These are phyloP conservation scores for Platycercus adscitus DNA, from an alignment of 2,113 vertebrate genomes.

Conservation along the genomic window DNA sequence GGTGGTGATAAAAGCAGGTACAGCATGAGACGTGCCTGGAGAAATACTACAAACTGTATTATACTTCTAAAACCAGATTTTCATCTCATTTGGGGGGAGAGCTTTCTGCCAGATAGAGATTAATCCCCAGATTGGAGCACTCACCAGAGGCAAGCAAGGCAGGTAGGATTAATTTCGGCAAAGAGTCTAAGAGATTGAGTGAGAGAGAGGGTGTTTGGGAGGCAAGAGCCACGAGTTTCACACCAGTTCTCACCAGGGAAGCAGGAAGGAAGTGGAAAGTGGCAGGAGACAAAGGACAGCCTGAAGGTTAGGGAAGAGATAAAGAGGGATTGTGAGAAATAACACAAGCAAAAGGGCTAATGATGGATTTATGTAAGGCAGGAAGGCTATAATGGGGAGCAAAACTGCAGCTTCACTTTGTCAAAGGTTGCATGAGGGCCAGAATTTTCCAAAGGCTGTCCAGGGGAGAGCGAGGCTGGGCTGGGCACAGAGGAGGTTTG, in stretches of 20 bases:
- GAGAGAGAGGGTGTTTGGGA: background rate
- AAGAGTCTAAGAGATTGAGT: background rate
- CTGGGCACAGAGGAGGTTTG: background rate
- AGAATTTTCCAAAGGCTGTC: background rate
- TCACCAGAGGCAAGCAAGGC: background rate
- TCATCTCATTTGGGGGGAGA: background rate
- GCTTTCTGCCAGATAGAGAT: background rate
- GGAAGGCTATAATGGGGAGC: background rate
- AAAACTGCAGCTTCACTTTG: background rate
- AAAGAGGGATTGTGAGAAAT: constrained; percentile 61
- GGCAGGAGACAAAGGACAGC: constrained; percentile 45
- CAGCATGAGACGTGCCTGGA: background rate
- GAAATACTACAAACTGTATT: background rate
- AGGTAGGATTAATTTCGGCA: background rate
- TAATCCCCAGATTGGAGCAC: background rate
- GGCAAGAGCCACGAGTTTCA: background rate
- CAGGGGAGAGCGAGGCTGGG: background rate
- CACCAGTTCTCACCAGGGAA: background rate
- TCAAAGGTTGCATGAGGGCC: background rate
- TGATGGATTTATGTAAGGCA: constrained; percentile 22
- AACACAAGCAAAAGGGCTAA: constrained; percentile 4
- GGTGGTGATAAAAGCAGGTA: background rate
- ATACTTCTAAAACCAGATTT: background rate
- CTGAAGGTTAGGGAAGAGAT: background rate
- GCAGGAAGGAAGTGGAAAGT: constrained; percentile 56